Evolutionary conservation across 2,797 vertebrate genomes (phyloP).

Genomic region (Sciurus vulgaris): DNA sequence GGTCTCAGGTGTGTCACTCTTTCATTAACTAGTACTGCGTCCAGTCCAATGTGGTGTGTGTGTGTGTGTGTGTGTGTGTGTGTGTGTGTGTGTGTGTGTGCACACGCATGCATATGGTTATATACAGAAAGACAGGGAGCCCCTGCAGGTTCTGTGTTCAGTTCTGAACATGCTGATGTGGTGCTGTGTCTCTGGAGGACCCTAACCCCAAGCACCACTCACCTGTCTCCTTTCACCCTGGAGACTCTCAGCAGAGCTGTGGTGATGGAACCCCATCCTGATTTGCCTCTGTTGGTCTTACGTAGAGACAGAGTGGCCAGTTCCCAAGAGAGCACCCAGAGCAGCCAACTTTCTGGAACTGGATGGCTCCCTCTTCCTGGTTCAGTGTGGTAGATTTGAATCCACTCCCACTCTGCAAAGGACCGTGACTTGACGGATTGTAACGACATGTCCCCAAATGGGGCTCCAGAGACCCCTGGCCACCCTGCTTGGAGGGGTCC

Average conservation of each 20-base stretch:
- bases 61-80: too few species aligned
- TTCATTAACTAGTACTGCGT: neutral
- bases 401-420: neutral
- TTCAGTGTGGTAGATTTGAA: neutral
- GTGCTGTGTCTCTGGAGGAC: neutral
- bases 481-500: neutral
- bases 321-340: neutral
- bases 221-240: neutral
- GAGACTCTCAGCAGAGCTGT: neutral
- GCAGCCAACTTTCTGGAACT: neutral
- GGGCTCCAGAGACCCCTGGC: neutral
- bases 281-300: neutral
- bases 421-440: constrained; percentile 10
- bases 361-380: neutral
- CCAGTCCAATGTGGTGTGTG: neutral
- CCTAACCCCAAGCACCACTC: neutral
- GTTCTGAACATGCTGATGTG: neutral
- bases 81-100: too few species aligned
- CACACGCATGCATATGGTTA: too few species aligned
- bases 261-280: neutral
- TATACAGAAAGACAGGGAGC: neutral
- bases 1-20: neutral
- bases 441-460: neutral
- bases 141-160: neutral
- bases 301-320: neutral